Evolutionary conservation across 35 echinoderm and acorn worm genomes (phyloP).

Genomic region (Stichopus chloronotus): DNA sequence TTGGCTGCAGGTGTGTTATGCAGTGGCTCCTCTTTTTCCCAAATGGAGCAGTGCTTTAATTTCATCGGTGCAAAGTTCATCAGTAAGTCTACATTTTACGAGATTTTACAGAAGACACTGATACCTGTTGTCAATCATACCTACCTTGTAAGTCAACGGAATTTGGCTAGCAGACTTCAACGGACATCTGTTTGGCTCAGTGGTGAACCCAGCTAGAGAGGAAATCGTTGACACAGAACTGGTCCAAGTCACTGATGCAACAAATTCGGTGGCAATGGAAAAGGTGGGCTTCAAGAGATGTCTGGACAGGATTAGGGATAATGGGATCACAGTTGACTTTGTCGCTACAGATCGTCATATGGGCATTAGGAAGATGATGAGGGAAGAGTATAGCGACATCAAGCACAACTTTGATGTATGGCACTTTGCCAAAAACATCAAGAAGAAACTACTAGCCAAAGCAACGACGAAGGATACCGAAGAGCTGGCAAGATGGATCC

Average conservation of each 20-base stretch:
- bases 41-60: too few species aligned
- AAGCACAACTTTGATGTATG: constrained; percentile 66
- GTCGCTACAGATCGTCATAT: constrained; percentile 62
- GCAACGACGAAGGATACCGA: constrained; percentile 23
- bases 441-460: background rate
- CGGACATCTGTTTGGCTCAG: too few species aligned
- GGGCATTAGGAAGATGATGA: constrained; percentile 40
- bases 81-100: too few species aligned
- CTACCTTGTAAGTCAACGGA: too few species aligned
- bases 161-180: too few species aligned
- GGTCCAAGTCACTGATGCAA: constrained; percentile 51
- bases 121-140: too few species aligned
- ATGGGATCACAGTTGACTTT: background rate
- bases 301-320: background rate
- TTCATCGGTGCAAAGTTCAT: too few species aligned
- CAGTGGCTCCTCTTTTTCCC: too few species aligned
- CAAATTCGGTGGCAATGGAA: constrained; percentile 59
- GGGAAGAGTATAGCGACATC: constrained; percentile 39
- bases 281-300: constrained; percentile 38
- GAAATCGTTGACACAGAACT: constrained; percentile 23
- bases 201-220: too few species aligned
- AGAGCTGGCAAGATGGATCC: background rate
- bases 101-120: too few species aligned
- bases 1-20: too few species aligned
- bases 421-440: constrained; percentile 48